Evolutionary conservation across 2,888 invertebrate species (phyloP).

Genomic region (Amphipoea oculea): DNA sequence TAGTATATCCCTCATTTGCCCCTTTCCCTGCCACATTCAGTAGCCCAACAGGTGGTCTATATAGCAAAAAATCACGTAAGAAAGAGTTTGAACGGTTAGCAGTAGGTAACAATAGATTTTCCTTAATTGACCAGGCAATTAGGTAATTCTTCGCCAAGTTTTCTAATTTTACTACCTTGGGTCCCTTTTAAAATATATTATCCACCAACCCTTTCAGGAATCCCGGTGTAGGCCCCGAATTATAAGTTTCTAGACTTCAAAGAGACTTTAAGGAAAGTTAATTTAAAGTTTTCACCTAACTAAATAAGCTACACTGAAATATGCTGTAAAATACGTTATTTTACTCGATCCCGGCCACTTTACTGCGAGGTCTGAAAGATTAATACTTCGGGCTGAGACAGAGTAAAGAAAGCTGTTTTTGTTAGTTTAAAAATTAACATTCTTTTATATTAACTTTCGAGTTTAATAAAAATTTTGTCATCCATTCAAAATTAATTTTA

Average conservation of each 20-base stretch:
- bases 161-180: constrained; percentile 50
- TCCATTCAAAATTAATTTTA: constrained; percentile 4
- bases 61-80: constrained; percentile 8
- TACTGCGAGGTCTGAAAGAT: constrained; percentile 16
- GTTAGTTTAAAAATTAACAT: not conserved
- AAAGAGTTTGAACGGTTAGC: constrained; percentile 29
- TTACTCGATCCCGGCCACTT: constrained; percentile 28
- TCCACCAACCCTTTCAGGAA: constrained; percentile 43
- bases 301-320: constrained; percentile 45
- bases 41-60: constrained; percentile 30
- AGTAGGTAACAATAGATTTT: constrained; percentile 46
- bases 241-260: constrained; percentile 64
- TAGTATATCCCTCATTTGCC: not conserved
- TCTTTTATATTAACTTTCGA: not conserved
- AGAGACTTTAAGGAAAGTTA: constrained; percentile 57
- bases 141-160: constrained; percentile 49
- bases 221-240: constrained; percentile 52
- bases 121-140: constrained; percentile 51
- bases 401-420: constrained; percentile 25
- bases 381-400: not conserved
- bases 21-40: not conserved
- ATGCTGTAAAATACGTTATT: constrained; percentile 50
- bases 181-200: constrained; percentile 42
- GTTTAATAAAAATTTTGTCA: constrained; percentile 2
- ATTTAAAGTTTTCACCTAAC: constrained; percentile 65